Percentiles rank a stretch among this genome's conserved stretches.
phyloP scores from a whole-genome alignment of 2,113 vertebrate species.

The Dasyurus viverrinus region DNA sequence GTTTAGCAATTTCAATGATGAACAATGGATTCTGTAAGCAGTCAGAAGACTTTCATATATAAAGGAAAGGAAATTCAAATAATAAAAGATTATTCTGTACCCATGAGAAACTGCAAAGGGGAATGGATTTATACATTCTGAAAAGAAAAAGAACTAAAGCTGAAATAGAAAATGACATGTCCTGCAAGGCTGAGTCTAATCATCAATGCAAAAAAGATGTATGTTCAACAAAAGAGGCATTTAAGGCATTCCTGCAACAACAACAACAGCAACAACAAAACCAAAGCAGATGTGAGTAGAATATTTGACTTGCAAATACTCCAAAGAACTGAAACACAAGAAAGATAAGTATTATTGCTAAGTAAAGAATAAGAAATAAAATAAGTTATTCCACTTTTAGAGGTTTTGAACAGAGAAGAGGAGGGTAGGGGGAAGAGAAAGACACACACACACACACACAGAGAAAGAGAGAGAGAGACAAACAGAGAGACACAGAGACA shows the following conservation, averaged over 20 bases:
- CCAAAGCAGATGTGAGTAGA: background rate
- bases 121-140: background rate
- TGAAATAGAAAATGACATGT: background rate
- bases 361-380: background rate
- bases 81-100: background rate
- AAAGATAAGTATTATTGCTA: background rate
- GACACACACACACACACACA: too few species aligned
- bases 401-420: background rate
- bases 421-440: background rate
- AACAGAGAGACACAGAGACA: too few species aligned
- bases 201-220: background rate
- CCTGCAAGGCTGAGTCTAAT: background rate
- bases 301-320: constrained; percentile 5
- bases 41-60: background rate
- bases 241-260: background rate
- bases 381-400: background rate
- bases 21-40: background rate
- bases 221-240: background rate
- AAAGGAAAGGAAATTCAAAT: background rate
- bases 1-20: background rate
- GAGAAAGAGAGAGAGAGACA: too few species aligned
- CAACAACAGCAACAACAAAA: background rate
- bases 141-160: background rate
- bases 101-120: background rate
- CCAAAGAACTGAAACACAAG: background rate